Conservation (phyloP, 2,888 invertebrate species). For the Leucophora obtusa region DNA sequence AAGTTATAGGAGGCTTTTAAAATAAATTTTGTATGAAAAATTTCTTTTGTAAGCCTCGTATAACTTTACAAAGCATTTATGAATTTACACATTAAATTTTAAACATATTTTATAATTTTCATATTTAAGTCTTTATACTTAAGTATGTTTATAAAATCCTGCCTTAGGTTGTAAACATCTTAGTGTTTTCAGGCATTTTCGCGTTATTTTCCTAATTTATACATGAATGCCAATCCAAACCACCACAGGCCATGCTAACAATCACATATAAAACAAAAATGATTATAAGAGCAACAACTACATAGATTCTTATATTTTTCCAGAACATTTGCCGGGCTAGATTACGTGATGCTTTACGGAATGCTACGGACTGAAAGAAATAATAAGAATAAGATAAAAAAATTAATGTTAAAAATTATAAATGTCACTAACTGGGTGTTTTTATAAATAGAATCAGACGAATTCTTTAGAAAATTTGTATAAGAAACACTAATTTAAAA, state of each 20-base stretch:
- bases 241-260: slow-evolving; percentile 92
- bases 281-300: slow-evolving; percentile 83
- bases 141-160: slow-evolving; percentile 21
- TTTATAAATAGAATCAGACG: too few species aligned
- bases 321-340: slow-evolving; percentile 93
- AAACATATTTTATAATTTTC: background rate
- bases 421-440: too few species aligned
- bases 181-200: slow-evolving; percentile 3
- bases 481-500: too few species aligned
- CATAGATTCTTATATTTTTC: slow-evolving; percentile 95
- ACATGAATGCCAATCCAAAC: slow-evolving; percentile 87
- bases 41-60: too few species aligned
- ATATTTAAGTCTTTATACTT: background rate
- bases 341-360: slow-evolving; percentile 90
- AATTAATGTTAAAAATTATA: too few species aligned
- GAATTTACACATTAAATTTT: too few species aligned
- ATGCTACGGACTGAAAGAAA: slow-evolving; percentile 88
- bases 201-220: slow-evolving; percentile 76
- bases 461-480: too few species aligned
- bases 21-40: too few species aligned
- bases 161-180: slow-evolving; percentile 17
- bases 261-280: slow-evolving; percentile 90
- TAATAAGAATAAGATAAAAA: too few species aligned
- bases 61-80: too few species aligned
- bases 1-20: too few species aligned